Evolutionary conservation across 2,888 invertebrate species (phyloP).

Genomic region (Ichneumon xanthorius): DNA sequence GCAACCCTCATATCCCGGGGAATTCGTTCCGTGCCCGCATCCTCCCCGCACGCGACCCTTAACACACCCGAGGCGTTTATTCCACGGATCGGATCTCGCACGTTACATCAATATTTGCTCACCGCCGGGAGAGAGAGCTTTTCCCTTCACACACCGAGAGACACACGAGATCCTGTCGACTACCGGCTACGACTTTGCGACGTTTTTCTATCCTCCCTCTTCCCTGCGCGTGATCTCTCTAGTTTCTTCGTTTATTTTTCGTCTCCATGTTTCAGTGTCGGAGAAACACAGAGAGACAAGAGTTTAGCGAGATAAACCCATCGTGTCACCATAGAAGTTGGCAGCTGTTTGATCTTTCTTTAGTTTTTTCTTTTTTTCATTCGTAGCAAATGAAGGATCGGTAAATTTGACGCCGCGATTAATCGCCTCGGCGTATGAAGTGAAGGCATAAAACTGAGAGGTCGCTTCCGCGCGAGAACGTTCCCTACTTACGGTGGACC

Average conservation of each 20-base stretch:
- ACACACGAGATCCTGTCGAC: constrained; percentile 50
- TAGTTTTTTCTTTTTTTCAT: not conserved
- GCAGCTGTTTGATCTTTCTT: constrained; percentile 6
- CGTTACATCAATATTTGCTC: constrained; percentile 72
- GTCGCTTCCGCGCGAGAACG: constrained; percentile 58
- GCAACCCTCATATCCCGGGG: constrained; percentile 30
- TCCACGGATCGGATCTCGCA: constrained; percentile 67
- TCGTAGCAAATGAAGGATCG: not conserved
- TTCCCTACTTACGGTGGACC: constrained; percentile 50
- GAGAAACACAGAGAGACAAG: not conserved
- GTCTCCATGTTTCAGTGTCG: not conserved
- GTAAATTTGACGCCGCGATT: not conserved
- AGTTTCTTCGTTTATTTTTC: constrained; percentile 11
- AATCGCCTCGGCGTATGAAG: not conserved
- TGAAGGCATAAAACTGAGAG: constrained; percentile 23
- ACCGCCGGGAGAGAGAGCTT: constrained; percentile 24
- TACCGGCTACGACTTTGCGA: constrained; percentile 51
- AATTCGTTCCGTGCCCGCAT: constrained; percentile 23
- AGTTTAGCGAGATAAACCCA: not conserved
- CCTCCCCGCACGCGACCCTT: constrained; percentile 43
- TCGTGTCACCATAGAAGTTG: not conserved
- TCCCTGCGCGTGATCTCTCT: constrained; percentile 22
- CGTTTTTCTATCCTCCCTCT: constrained; percentile 39
- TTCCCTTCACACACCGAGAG: constrained; percentile 13
- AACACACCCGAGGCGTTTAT: constrained; percentile 64